A percentile compares a stretch with the other conserved stretches of the same genome.
phyloP scores from a whole-genome alignment of 1,140 invertebrate species.

The Drosophila cardini region DNA sequence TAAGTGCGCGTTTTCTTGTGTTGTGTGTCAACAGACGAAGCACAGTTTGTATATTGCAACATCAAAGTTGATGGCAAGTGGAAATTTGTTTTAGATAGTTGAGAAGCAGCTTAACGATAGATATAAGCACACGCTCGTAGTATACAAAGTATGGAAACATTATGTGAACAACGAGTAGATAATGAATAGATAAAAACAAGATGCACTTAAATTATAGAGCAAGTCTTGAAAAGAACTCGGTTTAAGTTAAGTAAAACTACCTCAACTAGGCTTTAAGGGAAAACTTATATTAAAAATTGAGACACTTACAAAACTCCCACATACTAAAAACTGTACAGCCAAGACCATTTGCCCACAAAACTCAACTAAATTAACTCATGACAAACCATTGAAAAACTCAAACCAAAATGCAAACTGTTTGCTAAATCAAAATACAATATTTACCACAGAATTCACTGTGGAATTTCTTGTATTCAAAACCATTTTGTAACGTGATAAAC shows the following conservation, averaged over 20 bases:
- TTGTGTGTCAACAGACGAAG: conserved; percentile 69
- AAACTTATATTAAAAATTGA: no score
- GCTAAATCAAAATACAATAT: background rate
- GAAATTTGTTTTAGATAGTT: conserved; percentile 64
- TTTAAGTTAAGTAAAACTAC: background rate
- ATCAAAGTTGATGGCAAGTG: conserved; percentile 57
- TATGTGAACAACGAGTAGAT: background rate
- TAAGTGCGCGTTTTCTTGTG: conserved; percentile 45
- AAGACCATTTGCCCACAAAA: no score
- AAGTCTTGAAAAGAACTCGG: background rate
- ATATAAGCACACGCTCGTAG: conserved; percentile 11
- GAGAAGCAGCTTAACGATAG: conserved; percentile 47
- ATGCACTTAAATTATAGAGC: conserved; percentile 31
- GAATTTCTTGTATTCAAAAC: no score
- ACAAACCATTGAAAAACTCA: background rate
- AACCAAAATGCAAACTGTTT: background rate
- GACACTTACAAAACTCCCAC: no score
- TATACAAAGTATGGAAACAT: conserved; percentile 1
- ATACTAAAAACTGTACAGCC: no score
- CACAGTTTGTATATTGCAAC: conserved; percentile 64
- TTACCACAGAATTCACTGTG: no score
- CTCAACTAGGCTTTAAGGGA: no score
- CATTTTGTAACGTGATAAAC: no score
- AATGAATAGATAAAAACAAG: conserved; percentile 17
- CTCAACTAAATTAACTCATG: no score